Conservation (phyloP, 37 sponge, comb jelly and placozoan genomes). For the Geodia barretti region DNA sequence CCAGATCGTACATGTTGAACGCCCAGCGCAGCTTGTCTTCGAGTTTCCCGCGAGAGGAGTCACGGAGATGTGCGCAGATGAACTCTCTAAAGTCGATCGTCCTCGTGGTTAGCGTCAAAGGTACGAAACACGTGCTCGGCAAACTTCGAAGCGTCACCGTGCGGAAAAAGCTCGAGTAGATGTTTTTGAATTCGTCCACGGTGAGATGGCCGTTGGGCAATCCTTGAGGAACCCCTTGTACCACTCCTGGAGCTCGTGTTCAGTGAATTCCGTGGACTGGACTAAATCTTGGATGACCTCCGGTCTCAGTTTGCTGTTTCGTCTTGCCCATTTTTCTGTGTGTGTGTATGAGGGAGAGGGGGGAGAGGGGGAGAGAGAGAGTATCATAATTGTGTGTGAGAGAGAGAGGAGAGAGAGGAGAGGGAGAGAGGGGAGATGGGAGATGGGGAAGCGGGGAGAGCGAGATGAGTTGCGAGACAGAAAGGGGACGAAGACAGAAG, state of each 20-base stretch:
- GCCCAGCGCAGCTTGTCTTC: slow-evolving; percentile 91
- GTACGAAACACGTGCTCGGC: slow-evolving; percentile 93
- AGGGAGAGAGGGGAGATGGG: not conserved
- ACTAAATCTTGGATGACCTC: slow-evolving; percentile 70
- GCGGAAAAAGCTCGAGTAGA: slow-evolving; percentile 86
- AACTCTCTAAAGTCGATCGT: slow-evolving; percentile 88
- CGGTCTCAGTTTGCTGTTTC: slow-evolving; percentile 79
- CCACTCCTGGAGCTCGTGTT: slow-evolving; percentile 90
- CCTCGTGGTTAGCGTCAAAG: slow-evolving; percentile 85
- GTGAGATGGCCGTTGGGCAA: slow-evolving; percentile 81
- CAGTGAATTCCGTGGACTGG: slow-evolving; percentile 73
- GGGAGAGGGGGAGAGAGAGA: too few species aligned
- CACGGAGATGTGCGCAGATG: slow-evolving; percentile 79
- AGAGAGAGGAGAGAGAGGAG: not conserved
- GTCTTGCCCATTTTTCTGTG: slow-evolving; percentile 75
- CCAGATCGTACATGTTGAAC: slow-evolving; percentile 94
- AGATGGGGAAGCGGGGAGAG: not conserved
- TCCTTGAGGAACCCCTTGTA: slow-evolving; percentile 87
- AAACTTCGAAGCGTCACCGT: slow-evolving; percentile 90
- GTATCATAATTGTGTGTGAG: too few species aligned
- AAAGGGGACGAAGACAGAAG: too few species aligned
- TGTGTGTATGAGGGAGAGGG: not conserved
- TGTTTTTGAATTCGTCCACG: slow-evolving; percentile 84
- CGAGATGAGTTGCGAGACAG: slow-evolving; percentile 53
- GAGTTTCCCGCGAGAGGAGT: slow-evolving; percentile 77